Percentiles rank a stretch among this genome's conserved stretches.
phyloP scores from a whole-genome alignment of 2,797 vertebrate genomes.

The Pterois miles region DNA sequence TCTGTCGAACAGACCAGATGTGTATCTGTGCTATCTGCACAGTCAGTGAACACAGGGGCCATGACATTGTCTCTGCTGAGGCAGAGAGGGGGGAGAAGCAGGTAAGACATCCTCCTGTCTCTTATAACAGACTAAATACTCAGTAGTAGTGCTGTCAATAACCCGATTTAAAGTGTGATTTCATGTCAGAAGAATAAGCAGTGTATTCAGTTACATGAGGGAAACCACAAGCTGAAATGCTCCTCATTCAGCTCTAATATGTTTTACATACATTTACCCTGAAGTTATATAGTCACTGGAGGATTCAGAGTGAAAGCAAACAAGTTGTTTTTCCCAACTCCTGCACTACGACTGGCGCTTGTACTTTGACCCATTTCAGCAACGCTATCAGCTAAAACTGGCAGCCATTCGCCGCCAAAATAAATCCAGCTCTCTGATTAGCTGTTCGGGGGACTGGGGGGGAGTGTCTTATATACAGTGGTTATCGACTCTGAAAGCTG shows the following conservation, averaged over 20 bases:
- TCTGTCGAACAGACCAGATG: slow-evolving; percentile 85
- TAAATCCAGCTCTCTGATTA: slow-evolving; percentile 71
- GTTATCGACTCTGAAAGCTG: slow-evolving; percentile 58
- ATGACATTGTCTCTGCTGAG: slow-evolving; percentile 81
- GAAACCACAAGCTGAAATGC: neutral
- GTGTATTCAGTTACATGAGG: neutral
- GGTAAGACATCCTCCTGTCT: slow-evolving; percentile 69
- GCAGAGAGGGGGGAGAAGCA: slow-evolving; percentile 82
- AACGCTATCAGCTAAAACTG: slow-evolving; percentile 71
- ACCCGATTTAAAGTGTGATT: slow-evolving; percentile 5
- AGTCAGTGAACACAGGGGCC: slow-evolving; percentile 82
- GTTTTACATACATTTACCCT: neutral
- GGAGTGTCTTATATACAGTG: slow-evolving; percentile 43
- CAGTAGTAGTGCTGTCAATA: neutral
- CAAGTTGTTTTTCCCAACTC: slow-evolving; percentile 44
- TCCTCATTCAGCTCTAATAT: neutral
- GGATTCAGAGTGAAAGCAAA: slow-evolving; percentile 54
- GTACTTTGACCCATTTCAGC: slow-evolving; percentile 80
- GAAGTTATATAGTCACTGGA: slow-evolving; percentile 2
- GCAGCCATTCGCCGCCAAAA: slow-evolving; percentile 72
- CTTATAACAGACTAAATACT: neutral
- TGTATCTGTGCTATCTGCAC: slow-evolving; percentile 84
- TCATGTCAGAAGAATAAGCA: slow-evolving; percentile 2
- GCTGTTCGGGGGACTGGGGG: slow-evolving; percentile 26
- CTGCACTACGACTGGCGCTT: slow-evolving; percentile 38